These are phyloP conservation scores for Eupsilia transversa DNA, from an alignment of 2,888 invertebrate genomes.

Conservation along the genomic window DNA sequence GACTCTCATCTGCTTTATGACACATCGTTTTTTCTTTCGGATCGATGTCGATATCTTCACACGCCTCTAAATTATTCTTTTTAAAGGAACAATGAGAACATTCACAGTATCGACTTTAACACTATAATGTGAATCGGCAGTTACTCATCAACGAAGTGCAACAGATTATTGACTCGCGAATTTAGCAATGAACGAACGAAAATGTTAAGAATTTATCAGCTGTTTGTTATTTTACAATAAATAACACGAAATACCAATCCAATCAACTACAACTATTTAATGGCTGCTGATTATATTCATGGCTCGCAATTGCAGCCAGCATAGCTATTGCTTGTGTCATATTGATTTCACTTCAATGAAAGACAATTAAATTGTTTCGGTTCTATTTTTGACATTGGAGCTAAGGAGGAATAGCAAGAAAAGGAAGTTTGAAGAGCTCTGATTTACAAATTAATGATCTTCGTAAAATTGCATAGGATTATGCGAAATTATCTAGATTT, in stretches of 20 bases:
- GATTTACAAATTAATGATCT: background rate
- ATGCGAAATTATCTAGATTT: background rate
- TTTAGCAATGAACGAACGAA: background rate
- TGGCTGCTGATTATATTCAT: constrained; percentile 25
- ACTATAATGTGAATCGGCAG: constrained; percentile 30
- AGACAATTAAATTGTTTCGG: constrained; percentile 5
- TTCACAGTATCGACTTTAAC: constrained; percentile 22
- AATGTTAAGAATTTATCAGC: background rate
- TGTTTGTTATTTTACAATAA: constrained; percentile 4
- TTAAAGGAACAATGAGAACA: constrained; percentile 19
- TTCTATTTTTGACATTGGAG: constrained; percentile 19
- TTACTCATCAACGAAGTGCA: constrained; percentile 16
- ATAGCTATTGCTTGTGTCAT: constrained; percentile 19
- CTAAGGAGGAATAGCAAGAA: background rate
- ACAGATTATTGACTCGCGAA: constrained; percentile 1
- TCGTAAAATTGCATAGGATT: background rate
- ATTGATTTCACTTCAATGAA: constrained; percentile 47
- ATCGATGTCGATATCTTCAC: constrained; percentile 28
- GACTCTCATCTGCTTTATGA: background rate
- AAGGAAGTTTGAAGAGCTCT: background rate
- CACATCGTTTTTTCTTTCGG: background rate
- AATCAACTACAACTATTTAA: constrained; percentile 20
- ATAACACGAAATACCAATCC: constrained; percentile 9
- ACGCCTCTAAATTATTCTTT: constrained; percentile 13
- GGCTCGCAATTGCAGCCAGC: constrained; percentile 11